Evolutionary conservation across 2,797 vertebrate genomes (phyloP).

Genomic region (Lateolabrax maculatus): DNA sequence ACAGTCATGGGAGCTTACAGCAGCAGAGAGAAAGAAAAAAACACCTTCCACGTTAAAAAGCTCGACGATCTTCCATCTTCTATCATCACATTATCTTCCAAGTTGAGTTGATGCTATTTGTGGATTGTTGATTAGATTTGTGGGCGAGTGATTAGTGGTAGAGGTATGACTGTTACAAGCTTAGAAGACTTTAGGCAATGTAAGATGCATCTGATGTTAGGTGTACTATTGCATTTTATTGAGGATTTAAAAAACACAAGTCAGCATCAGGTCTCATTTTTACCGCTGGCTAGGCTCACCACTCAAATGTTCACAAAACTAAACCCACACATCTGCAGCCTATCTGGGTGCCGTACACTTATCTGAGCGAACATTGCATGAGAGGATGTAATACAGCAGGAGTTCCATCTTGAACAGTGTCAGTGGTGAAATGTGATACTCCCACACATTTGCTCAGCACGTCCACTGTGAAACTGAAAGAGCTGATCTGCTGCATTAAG

Average conservation of each 20-base stretch:
- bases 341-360: slow-evolving; percentile 41
- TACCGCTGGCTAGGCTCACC: background rate
- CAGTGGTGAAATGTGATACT: slow-evolving; percentile 70
- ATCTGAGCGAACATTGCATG: slow-evolving; percentile 42
- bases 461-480: slow-evolving; percentile 54
- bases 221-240: slow-evolving; percentile 2
- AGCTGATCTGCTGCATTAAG: slow-evolving; percentile 39
- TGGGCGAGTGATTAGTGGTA: background rate
- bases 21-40: background rate
- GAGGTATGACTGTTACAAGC: background rate
- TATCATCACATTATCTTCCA: background rate
- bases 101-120: slow-evolving; percentile 15
- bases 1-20: slow-evolving; percentile 94
- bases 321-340: slow-evolving; percentile 68
- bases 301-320: slow-evolving; percentile 32
- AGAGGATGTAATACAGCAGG: slow-evolving; percentile 59
- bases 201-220: background rate
- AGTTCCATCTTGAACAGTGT: slow-evolving; percentile 66
- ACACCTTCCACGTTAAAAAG: slow-evolving; percentile 8
- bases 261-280: slow-evolving; percentile 21
- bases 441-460: slow-evolving; percentile 54
- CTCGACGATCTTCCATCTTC: slow-evolving; percentile 3
- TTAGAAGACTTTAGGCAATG: background rate
- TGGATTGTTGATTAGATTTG: slow-evolving; percentile 27
- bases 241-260: slow-evolving; percentile 22